Evolutionary conservation across 2,113 vertebrate species (phyloP), one percentile per base, ranked within the genome.

Genomic region (Leptocoma aspasia): DNA sequence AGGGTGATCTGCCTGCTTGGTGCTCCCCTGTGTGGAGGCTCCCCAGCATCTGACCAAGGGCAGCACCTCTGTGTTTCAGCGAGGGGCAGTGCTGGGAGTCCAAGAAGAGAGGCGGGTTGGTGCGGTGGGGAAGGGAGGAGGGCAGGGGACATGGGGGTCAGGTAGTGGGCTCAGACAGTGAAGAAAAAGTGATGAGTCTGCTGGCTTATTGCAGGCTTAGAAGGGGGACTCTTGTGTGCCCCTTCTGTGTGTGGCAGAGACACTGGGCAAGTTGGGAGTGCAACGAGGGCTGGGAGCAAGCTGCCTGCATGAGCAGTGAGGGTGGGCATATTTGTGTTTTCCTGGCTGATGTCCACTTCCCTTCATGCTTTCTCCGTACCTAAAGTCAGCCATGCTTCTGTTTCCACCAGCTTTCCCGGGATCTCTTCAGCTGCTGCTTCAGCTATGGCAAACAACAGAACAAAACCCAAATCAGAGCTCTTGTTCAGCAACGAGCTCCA

Each of bases 101-200:
- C 37, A 31, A 39, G 37, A 69, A 41, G 45, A 63, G 10, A 3
- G 9, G 26, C 26, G 30, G 23, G 18, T 8, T 4, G 0, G 39
- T 54, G 27, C 0, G 1, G 7, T 31, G 35, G 35, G 35, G 35
- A 82, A 63, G 23, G 42, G 20, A 80, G 57, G 20, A 72, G 11
- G 1, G 0, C 13, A 27, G 11, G 20, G 39, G 13, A 57, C 11
- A 4, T 16, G 10, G 8, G 19, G 4, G 9, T 21, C 0, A 1
- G 6, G 14, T 31, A 27, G 35, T 1, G 1, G 39, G 33, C 50
- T 73, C 52, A 39, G 35, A 21, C 26, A 33, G 33, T 2, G 4
- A 64, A 56, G 53, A 39, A 84, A 61, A 87, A 33, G 6, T 28
- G 21, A 3, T 54, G 33, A 72, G 27, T 52, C 35, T 1, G 1